Percentiles rank a stretch among this genome's conserved stretches.
Evolutionary conservation across 1,140 invertebrate species (phyloP).

Genomic region (Pollicipes pollicipes): DNA sequence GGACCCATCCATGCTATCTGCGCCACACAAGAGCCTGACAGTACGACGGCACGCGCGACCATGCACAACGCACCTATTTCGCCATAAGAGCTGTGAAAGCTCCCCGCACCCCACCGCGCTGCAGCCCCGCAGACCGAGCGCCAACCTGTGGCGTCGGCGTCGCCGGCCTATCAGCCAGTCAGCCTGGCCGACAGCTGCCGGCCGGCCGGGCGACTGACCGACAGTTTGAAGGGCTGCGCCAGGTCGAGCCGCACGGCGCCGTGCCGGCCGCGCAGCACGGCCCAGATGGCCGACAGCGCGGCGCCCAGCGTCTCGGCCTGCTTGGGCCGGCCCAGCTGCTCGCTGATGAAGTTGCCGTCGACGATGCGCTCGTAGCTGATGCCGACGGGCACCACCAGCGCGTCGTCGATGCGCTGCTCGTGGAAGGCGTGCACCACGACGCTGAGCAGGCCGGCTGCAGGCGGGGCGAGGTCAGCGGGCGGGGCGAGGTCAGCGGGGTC

Average conservation of each 20-base stretch:
- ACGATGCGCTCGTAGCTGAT: constrained; percentile 83
- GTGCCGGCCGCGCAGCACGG: constrained; percentile 60
- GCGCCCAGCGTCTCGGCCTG: constrained; percentile 60
- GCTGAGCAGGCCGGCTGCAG: constrained; percentile 63
- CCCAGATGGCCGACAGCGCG: constrained; percentile 64
- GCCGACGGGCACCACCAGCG: constrained; percentile 71
- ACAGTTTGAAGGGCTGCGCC: constrained; percentile 81
- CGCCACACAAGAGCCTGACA: no score
- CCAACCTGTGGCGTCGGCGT: no score
- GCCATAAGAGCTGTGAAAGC: no score
- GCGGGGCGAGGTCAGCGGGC: constrained; percentile 19
- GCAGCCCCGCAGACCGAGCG: no score
- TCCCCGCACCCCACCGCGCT: no score
- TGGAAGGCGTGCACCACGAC: constrained; percentile 78
- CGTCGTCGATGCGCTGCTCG: constrained; percentile 72
- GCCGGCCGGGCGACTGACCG: constrained; percentile 26
- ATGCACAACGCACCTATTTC: no score
- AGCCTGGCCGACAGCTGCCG: constrained; percentile 9
- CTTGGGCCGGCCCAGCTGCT: constrained; percentile 73
- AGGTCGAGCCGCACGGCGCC: constrained; percentile 81
- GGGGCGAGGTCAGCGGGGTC: constrained; percentile 19
- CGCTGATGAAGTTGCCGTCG: constrained; percentile 79
- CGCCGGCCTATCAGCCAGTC: no score
- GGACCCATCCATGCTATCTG: no score
- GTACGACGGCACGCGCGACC: no score